A percentile compares a stretch with the other conserved stretches of the same genome.
Conservation (phyloP, 2,113 vertebrate genomes). For the human (Homo sapiens) region GRCh38 chr13:25735501-25736000, state of each 20-base stretch:
- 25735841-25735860: not conserved
- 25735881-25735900: not conserved
- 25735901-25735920: not conserved
- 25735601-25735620: not conserved
- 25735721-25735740: not conserved
- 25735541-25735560: not conserved
- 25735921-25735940: not conserved
- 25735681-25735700: not conserved
- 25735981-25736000: not conserved
- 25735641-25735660: no score
- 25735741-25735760: not conserved
- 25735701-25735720: not conserved
- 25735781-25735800: not conserved
- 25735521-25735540: not conserved
- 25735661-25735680: not conserved
- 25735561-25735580: not conserved
- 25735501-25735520: not conserved
- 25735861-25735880: not conserved
- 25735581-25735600: not conserved
- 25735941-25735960: not conserved
- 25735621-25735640: not conserved
- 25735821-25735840: not conserved
- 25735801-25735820: not conserved
- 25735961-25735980: not conserved
- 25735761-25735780: not conserved